A percentile compares a stretch with the other conserved stretches of the same genome.
Evolutionary conservation across 2,113 vertebrate species (phyloP).

Genomic region (Calyptomena viridis): DNA sequence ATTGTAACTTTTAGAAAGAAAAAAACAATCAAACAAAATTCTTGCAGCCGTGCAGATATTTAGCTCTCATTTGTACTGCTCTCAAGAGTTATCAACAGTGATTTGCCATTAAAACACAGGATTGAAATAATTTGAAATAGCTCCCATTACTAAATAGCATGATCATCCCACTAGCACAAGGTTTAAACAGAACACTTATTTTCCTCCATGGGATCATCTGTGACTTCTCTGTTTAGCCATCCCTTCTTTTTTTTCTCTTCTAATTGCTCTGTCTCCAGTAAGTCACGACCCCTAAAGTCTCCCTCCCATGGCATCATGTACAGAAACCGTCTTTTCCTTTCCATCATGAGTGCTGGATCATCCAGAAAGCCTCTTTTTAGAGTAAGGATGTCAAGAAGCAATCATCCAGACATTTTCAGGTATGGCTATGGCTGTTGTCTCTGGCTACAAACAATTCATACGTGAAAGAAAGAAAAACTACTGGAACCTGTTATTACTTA

Average conservation of each 20-base stretch:
- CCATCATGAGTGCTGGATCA: neutral
- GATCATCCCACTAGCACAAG: neutral
- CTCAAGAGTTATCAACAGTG: slow-evolving; percentile 24
- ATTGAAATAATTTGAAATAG: slow-evolving; percentile 21
- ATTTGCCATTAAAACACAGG: slow-evolving; percentile 23
- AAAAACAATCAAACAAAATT: slow-evolving; percentile 39
- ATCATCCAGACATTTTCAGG: neutral
- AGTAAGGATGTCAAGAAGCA: neutral
- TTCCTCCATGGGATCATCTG: neutral
- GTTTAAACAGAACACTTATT: neutral
- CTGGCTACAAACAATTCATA: neutral
- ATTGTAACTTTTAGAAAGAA: slow-evolving; percentile 16
- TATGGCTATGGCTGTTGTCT: neutral
- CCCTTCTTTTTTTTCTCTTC: neutral
- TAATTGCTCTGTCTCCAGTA: neutral
- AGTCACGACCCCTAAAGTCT: neutral
- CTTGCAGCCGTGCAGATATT: slow-evolving; percentile 35
- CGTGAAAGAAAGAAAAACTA: neutral
- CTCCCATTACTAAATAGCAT: neutral
- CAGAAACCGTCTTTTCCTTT: neutral
- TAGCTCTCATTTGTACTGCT: slow-evolving; percentile 36
- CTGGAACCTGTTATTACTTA: neutral
- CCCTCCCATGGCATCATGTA: neutral
- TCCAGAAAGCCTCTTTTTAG: neutral
- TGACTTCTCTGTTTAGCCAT: neutral